Conservation (phyloP, 2,888 invertebrate genomes). For the Carcina quercana region DNA sequence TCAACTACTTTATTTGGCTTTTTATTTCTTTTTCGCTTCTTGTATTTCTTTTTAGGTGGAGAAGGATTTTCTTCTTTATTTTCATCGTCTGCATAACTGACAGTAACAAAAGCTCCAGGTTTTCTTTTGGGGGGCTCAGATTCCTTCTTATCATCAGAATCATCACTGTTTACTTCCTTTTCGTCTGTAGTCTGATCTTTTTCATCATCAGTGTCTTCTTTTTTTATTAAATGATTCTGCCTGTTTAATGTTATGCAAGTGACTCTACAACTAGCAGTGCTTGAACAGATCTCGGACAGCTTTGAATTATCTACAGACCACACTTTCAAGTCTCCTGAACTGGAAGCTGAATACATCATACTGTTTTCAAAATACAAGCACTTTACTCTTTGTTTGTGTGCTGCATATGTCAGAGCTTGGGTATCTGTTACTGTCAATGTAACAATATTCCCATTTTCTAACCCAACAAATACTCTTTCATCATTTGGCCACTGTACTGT, state of each 20-base stretch:
- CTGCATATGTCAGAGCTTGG: conserved; percentile 58
- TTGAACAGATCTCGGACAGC: conserved; percentile 70
- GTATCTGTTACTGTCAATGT: conserved; percentile 71
- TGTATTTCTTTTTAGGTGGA: conserved; percentile 45
- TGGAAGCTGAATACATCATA: conserved; percentile 81
- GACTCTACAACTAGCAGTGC: conserved; percentile 81
- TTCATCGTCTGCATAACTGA: conserved; percentile 44
- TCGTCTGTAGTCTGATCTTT: no score
- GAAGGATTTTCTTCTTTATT: conserved; percentile 25
- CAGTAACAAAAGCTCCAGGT: conserved; percentile 53
- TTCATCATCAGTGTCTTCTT: conserved; percentile 45
- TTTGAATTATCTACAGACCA: conserved; percentile 70
- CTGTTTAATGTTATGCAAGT: conserved; percentile 80
- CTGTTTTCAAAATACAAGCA: conserved; percentile 73
- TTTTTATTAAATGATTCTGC: conserved; percentile 52
- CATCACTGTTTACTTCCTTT: conserved; percentile 10
- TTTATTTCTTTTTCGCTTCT: conserved; percentile 49
- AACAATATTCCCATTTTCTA: conserved; percentile 82
- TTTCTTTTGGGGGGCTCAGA: conserved; percentile 37
- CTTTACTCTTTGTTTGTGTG: conserved; percentile 81
- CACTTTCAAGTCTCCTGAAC: conserved; percentile 85
- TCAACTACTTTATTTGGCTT: conserved; percentile 19
- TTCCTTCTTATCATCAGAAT: conserved; percentile 16
- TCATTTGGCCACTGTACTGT: conserved; percentile 81
- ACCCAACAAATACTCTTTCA: conserved; percentile 78